A percentile compares a stretch with the other conserved stretches of the same genome.
phyloP scores from a whole-genome alignment of 2,797 vertebrate genomes.

The Anguilla anguilla region DNA sequence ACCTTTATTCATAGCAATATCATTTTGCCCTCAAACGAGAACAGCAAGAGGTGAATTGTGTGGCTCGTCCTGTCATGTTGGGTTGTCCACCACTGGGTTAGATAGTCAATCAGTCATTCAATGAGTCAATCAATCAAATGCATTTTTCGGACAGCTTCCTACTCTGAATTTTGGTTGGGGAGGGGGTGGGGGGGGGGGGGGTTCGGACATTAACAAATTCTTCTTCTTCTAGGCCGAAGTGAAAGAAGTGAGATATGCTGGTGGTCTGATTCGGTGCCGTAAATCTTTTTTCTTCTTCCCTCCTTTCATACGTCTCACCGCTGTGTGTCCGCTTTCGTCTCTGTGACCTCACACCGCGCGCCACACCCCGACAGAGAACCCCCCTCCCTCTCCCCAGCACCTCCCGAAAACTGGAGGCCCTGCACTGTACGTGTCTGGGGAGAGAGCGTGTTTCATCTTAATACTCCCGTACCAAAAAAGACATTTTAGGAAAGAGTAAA shows the following conservation, averaged over 20 bases:
- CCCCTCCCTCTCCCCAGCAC: background rate
- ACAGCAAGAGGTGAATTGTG: no score
- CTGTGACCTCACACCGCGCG: background rate
- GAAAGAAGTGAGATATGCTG: background rate
- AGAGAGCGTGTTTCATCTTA: constrained; percentile 10
- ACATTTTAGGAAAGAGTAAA: background rate
- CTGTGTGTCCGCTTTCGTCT: background rate
- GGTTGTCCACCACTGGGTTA: no score
- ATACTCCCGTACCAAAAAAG: constrained; percentile 8
- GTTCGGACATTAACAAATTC: no score
- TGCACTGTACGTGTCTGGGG: background rate
- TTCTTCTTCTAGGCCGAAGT: no score
- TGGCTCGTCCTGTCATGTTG: no score
- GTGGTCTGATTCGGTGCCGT: background rate
- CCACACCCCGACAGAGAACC: background rate
- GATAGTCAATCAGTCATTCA: no score
- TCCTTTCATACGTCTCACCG: background rate
- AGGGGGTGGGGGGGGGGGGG: no score
- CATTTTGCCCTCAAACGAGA: no score
- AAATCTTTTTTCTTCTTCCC: background rate
- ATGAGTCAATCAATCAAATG: no score
- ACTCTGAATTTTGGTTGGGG: no score
- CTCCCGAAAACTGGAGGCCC: background rate
- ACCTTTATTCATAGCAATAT: no score
- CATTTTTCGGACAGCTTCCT: no score